Evolutionary conservation across 1,140 invertebrate genomes (phyloP).

Genomic region (Polyergus mexicanus): DNA sequence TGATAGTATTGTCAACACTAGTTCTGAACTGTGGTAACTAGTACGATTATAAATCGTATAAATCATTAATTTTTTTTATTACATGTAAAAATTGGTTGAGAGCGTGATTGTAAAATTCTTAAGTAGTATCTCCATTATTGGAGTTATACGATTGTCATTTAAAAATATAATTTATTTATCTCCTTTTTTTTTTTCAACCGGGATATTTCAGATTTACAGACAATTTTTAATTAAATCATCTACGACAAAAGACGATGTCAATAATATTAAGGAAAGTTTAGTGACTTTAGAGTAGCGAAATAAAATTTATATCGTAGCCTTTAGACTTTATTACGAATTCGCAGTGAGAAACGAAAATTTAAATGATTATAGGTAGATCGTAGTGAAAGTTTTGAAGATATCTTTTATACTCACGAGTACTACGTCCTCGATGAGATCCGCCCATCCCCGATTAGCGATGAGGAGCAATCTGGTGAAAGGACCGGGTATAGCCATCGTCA

Average conservation of each 20-base stretch:
- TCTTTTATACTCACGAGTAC: conserved; percentile 89
- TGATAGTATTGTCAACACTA: not conserved
- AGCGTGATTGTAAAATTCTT: not conserved
- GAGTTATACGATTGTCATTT: not conserved
- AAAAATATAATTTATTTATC: not conserved
- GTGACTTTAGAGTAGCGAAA: not conserved
- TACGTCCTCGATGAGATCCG: conserved; percentile 94
- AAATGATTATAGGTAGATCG: not conserved
- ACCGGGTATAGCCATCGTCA: conserved; percentile 90
- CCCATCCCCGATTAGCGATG: conserved; percentile 93
- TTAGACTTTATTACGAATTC: not conserved
- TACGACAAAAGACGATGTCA: not conserved
- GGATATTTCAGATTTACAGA: not conserved
- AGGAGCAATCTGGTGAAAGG: conserved; percentile 94
- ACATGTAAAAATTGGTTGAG: not conserved
- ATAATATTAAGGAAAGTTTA: not conserved
- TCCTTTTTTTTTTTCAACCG: not conserved
- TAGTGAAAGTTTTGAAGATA: not conserved
- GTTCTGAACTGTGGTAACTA: not conserved
- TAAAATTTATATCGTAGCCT: not conserved
- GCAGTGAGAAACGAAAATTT: not conserved
- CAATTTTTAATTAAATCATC: not conserved
- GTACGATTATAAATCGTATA: not conserved
- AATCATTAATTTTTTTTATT: not conserved
- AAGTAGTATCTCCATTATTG: not conserved